Base-by-base conservation (phyloP, 1,140 invertebrate species). In the Elymnias hypermnestra region DNA sequence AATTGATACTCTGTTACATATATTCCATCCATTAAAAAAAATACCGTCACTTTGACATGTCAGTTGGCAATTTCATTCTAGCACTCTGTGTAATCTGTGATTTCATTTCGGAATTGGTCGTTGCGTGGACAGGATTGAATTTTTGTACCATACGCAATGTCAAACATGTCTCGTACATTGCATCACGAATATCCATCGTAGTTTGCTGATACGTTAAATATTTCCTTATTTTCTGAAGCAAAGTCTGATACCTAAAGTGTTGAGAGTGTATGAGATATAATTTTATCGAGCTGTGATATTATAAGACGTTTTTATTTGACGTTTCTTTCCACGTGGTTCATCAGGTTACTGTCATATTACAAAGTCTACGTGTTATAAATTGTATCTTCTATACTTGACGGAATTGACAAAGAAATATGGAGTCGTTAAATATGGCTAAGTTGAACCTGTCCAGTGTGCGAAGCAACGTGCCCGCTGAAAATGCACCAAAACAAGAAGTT, bases 321-420 rank as follows among this genome's bases (percentile, higher is more conserved):
- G 61, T 68, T 73, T 64, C 51, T 76, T 70, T 83, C 81, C 81
- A 84, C 81, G 81, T 84, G 81, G 77, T 84, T 66, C 29, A 3
- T 33, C 1, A 12, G 12, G 29, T 33, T 33, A 52, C 52, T 63
- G 73, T 81, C 71, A 76, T 39, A 54, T 57, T 64, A 41, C 13
- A 12, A 33, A 49, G 76, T 78, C 69, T 70, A 84, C 81, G 81
- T 84, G 77, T 84, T 75, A 77, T 54, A 39, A 26, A 64, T 57
- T 51, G 43, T 53, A 42, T 47, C n/a, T 42, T 66, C 61, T 56
- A 43, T 60, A 65, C 46, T 58, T 48, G 52, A 56, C 50, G 36
- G 56, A 47, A 57, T 59, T 64, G 43, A 51, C 42, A 44, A 19
- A 29, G 52, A 53, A 49, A 58, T 59, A 83, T 81, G 76, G 81